These are phyloP conservation scores for Carterocephalus palaemon DNA, from an alignment of 2,888 invertebrate species.

Conservation along the genomic window DNA sequence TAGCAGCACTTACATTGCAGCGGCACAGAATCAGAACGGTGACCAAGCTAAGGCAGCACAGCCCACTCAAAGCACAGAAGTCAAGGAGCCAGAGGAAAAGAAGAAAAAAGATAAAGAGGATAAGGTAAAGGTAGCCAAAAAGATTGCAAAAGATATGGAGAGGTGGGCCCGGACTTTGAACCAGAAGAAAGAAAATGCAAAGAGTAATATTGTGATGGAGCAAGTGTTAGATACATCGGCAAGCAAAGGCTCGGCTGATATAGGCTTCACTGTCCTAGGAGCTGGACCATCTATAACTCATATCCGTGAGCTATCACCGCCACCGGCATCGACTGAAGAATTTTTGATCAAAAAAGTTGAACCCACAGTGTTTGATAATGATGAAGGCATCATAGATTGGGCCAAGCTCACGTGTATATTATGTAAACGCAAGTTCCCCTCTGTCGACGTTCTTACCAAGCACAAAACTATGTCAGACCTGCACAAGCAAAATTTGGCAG, in stretches of 20 bases:
- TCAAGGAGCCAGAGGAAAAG: constrained; percentile 73
- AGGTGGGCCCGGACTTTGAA: constrained; percentile 98
- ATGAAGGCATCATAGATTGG: constrained; percentile 92
- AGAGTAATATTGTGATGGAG: constrained; percentile 67
- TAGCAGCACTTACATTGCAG: constrained; percentile 80
- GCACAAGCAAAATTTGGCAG: constrained; percentile 91
- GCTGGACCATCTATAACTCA: constrained; percentile 77
- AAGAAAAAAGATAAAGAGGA: constrained; percentile 91
- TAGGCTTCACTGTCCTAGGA: constrained; percentile 94
- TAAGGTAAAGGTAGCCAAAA: constrained; percentile 97
- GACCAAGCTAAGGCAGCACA: constrained; percentile 57
- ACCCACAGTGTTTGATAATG: constrained; percentile 78
- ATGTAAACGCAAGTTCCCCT: constrained; percentile 96
- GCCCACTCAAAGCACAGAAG: constrained; percentile 47
- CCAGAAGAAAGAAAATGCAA: constrained; percentile 91
- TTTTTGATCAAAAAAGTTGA: constrained; percentile 73
- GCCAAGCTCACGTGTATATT: constrained; percentile 93
- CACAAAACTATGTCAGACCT: constrained; percentile 96
- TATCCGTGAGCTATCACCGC: constrained; percentile 59
- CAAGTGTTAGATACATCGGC: constrained; percentile 67
- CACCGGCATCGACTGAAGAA: constrained; percentile 52
- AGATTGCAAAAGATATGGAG: constrained; percentile 93
- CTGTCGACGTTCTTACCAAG: constrained; percentile 90
- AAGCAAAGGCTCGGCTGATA: constrained; percentile 90
- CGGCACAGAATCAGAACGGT: constrained; percentile 59